phyloP scores from a whole-genome alignment of 2,888 invertebrate genomes.

The Ditylenchus weischeri region DNA sequence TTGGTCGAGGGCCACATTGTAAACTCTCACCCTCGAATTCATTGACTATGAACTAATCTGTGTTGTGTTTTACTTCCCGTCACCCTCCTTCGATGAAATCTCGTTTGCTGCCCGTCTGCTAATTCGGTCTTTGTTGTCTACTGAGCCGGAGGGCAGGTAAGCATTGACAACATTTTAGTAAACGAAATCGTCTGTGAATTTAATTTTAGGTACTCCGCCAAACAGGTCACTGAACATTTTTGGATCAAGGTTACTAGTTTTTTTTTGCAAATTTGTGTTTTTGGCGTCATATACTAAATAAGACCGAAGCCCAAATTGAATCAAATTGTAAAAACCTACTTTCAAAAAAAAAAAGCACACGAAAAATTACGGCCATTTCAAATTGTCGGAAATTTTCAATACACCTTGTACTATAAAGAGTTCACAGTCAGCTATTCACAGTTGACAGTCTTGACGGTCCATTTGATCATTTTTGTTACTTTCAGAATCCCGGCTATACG shows the following conservation, averaged over 20 bases:
- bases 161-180: too few relatives aligned
- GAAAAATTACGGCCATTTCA: not conserved
- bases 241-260: constrained; percentile 17
- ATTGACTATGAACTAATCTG: too few relatives aligned
- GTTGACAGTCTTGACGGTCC: not conserved
- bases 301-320: too few relatives aligned
- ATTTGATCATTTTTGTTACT: not conserved
- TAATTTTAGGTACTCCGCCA: constrained; percentile 10
- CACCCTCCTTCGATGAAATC: constrained; percentile 5
- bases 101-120: constrained; percentile 18
- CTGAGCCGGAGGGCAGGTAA: constrained; percentile 19
- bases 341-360: not conserved
- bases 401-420: not conserved
- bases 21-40: too few relatives aligned
- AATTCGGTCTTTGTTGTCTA: constrained; percentile 15
- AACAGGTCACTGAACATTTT: constrained; percentile 17
- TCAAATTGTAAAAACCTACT: too few relatives aligned
- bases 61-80: not conserved
- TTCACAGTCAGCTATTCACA: not conserved
- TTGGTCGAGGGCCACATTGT: too few relatives aligned
- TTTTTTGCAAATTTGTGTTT: too few relatives aligned
- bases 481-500: constrained; percentile 11
- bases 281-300: too few relatives aligned
- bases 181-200: too few relatives aligned
- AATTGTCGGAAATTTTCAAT: not conserved